A percentile compares a stretch with the other conserved stretches of the same genome.
Conservation (phyloP, 2,113 vertebrate species). For the Agapornis roseicollis region DNA sequence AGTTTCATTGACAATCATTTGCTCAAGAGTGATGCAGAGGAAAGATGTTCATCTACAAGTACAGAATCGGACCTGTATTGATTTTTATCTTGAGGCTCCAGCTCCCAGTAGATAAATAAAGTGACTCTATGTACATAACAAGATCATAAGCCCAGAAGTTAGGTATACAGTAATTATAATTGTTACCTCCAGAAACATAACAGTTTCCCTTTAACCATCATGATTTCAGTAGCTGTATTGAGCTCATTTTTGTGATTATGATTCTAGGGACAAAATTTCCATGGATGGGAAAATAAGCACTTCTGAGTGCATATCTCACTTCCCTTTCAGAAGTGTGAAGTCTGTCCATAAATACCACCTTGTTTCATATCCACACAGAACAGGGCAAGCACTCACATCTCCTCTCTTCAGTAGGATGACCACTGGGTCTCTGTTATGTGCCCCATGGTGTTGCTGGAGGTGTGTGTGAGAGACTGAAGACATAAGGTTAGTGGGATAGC, state of each 20-base stretch:
- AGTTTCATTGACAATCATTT: background rate
- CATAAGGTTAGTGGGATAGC: background rate
- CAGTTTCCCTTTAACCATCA: background rate
- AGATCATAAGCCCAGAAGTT: background rate
- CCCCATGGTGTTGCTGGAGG: background rate
- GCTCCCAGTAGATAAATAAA: background rate
- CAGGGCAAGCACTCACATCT: background rate
- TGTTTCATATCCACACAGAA: background rate
- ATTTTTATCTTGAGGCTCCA: background rate
- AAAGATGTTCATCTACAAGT: background rate
- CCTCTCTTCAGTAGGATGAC: background rate
- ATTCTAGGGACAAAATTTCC: background rate
- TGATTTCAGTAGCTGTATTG: background rate
- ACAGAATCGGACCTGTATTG: background rate
- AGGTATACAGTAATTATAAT: background rate
- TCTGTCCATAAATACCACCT: accelerated
- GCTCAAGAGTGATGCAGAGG: background rate
- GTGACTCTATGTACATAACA: background rate
- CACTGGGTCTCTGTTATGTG: background rate
- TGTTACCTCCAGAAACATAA: background rate
- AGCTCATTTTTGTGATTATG: background rate
- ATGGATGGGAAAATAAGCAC: background rate
- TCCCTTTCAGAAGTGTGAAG: background rate
- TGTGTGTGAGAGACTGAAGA: background rate
- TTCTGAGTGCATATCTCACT: background rate